These are phyloP conservation scores for Perizoma affinitatum DNA, from an alignment of 2,888 invertebrate species.

Conservation along the genomic window DNA sequence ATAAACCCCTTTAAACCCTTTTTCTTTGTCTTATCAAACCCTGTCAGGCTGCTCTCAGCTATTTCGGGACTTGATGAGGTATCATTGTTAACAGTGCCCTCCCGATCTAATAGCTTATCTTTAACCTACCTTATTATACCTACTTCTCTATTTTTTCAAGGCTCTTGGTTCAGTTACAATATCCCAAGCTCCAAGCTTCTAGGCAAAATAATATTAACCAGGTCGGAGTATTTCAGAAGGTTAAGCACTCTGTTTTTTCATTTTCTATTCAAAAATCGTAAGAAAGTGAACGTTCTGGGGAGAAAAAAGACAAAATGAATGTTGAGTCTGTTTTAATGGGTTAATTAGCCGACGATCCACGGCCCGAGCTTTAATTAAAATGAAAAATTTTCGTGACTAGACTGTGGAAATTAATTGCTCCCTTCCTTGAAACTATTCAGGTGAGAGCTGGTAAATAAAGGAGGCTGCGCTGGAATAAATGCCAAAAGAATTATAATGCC, in stretches of 20 bases:
- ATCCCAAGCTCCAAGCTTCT: constrained; percentile 6
- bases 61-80: too few species aligned
- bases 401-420: constrained; percentile 77
- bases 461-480: constrained; percentile 36
- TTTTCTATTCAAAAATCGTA: constrained; percentile 71
- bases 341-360: constrained; percentile 82
- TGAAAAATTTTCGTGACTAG: constrained; percentile 82
- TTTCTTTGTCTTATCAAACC: too few species aligned
- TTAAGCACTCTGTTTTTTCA: constrained; percentile 37
- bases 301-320: constrained; percentile 74
- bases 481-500: constrained; percentile 8
- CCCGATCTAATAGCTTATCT: too few species aligned
- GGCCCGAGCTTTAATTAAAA: constrained; percentile 81
- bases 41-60: too few species aligned
- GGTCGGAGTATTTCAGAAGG: constrained; percentile 14
- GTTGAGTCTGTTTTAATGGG: constrained; percentile 81
- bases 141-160: not conserved
- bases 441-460: constrained; percentile 68
- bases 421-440: constrained; percentile 78
- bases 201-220: constrained; percentile 4
- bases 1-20: too few species aligned
- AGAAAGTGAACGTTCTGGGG: constrained; percentile 71
- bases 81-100: too few species aligned
- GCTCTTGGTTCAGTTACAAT: constrained; percentile 6
- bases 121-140: too few species aligned